These are phyloP conservation scores for Limnodromus scolopaceus DNA, from an alignment of 2,797 vertebrate genomes.

Conservation along the genomic window DNA sequence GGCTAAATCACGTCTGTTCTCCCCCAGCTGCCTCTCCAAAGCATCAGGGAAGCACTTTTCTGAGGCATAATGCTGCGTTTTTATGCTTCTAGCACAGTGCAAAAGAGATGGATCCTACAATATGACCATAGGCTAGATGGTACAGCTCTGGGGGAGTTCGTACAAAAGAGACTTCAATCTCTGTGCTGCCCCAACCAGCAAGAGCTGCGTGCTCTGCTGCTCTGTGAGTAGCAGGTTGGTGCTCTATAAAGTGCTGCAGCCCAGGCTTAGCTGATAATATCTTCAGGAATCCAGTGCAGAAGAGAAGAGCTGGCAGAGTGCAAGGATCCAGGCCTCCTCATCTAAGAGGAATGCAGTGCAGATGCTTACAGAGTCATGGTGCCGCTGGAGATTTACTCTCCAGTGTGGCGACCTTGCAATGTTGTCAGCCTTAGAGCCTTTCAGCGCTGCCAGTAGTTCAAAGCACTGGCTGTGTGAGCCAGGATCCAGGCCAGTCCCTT, in stretches of 20 bases:
- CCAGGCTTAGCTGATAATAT: not conserved
- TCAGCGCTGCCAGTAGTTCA: not conserved
- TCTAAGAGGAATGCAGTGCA: not conserved
- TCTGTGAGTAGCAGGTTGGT: not conserved
- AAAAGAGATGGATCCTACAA: not conserved
- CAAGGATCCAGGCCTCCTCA: not conserved
- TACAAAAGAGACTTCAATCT: not conserved
- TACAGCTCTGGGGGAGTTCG: not conserved
- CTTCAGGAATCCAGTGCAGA: not conserved
- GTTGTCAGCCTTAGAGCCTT: not conserved
- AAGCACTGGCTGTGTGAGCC: not conserved
- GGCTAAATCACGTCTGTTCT: not conserved
- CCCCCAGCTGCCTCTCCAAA: not conserved
- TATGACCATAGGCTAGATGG: fast-evolving
- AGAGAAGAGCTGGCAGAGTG: not conserved
- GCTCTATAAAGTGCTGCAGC: not conserved
- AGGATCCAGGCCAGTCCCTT: not conserved
- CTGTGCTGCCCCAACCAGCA: not conserved
- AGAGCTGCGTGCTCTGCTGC: not conserved
- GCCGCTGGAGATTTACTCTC: not conserved
- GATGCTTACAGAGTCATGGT: not conserved
- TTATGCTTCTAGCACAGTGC: not conserved
- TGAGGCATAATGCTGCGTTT: not conserved
- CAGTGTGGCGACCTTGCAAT: not conserved
- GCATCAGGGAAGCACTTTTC: not conserved